These are phyloP conservation scores for Macaca fascicularis DNA, from an alignment of 2,113 vertebrate genomes.

Conservation along the genomic window T2T-MFA8v1.1 NC_088392.1:47457501-47458000, in stretches of 20 bases:
- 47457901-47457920: background rate
- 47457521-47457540: background rate
- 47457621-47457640: background rate
- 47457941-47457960: no score
- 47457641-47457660: background rate
- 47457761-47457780: background rate
- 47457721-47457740: background rate
- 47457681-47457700: background rate
- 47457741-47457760: background rate
- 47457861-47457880: background rate
- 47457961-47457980: background rate
- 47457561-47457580: background rate
- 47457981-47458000: background rate
- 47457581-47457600: background rate
- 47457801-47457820: background rate
- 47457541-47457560: constrained; percentile 2
- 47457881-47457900: background rate
- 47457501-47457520: background rate
- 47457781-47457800: background rate
- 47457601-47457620: background rate
- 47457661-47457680: background rate
- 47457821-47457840: background rate
- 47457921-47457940: background rate
- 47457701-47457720: background rate
- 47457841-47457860: background rate